Base-by-base conservation (phyloP, 2,113 vertebrate species). In the Hippocampus comes region DNA sequence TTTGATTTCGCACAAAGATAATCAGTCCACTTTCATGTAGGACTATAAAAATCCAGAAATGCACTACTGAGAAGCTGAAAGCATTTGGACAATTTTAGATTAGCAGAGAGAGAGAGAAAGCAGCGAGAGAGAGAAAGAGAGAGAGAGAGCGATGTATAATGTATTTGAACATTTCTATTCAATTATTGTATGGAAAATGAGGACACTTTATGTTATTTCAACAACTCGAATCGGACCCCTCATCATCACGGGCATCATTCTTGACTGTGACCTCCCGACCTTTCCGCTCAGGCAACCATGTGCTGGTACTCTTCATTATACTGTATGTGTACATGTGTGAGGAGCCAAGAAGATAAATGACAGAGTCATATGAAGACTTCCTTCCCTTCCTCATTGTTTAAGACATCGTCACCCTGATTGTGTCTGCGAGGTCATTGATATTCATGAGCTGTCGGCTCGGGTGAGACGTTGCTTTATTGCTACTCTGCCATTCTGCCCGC, bases 381-480 rank as follows among this genome's bases (percentile, higher is more conserved):
- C 72, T 63, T 55, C 41, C 75, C 66, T 49, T 75, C 67, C 59
- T 61, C 76, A n/a, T 78, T 78, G 85, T 87, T 80, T 76, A 80
- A 90, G 75, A 78, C 71, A 80, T 72, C 70, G 78, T 80, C 76
- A 67, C 67, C 25, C 34, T 86, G 79, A 86, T 82, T 78, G 79
- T 60, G 79, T 76, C 72, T 73, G 64, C 63, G 68, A 38, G 61
- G 80, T 84, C 82, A 83, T 90, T 89, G 82, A 74, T 86, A 90
- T 90, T 87, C 87, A 89, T 88, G 80, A 85, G 73, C 76, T 68
- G 81, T 82, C 80, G 21, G 12, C 73, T 68, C 5, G 41, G 61
- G 84, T 71, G 75, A 66, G 73, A 75, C 42, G 74, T 82, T 81
- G 82, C 72, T 85, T 86, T 88, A 87, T 87, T 85, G 81, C 86